Conservation (phyloP, 2,888 invertebrate genomes). For the Dynastes maya region DNA sequence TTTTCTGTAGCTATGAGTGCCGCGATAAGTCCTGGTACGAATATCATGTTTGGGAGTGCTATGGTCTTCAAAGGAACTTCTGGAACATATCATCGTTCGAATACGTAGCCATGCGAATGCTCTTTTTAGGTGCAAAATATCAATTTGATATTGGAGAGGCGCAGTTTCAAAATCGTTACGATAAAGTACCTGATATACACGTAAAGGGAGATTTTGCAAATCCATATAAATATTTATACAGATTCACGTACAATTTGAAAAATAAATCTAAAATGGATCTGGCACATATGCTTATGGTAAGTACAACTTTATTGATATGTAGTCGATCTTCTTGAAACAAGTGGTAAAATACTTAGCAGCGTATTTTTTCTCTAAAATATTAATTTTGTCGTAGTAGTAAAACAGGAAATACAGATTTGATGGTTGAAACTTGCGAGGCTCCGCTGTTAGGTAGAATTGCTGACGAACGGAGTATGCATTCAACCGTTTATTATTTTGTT, state of each 20-base stretch:
- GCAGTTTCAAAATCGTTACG: slow-evolving; percentile 40
- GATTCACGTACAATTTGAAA: slow-evolving; percentile 55
- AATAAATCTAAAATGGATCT: slow-evolving; percentile 53
- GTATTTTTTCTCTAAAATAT: too few species aligned
- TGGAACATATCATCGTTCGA: slow-evolving; percentile 56
- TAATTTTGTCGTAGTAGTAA: too few species aligned
- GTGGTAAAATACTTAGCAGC: too few species aligned
- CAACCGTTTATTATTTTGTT: too few species aligned
- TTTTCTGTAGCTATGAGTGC: slow-evolving; percentile 59
- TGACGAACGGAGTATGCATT: too few species aligned
- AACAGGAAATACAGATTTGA: too few species aligned
- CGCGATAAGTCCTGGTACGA: slow-evolving; percentile 53
- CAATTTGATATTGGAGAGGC: slow-evolving; percentile 54
- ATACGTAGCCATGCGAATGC: slow-evolving; percentile 60
- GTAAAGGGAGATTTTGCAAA: background rate
- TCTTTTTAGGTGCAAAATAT: slow-evolving; percentile 58
- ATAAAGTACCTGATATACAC: slow-evolving; percentile 55
- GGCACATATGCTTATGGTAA: slow-evolving; percentile 58
- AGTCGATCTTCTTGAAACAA: too few species aligned
- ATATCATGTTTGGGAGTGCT: slow-evolving; percentile 61
- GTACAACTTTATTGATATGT: slow-evolving; percentile 34
- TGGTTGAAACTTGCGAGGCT: too few species aligned
- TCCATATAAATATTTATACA: slow-evolving; percentile 52
- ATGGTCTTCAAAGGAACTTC: slow-evolving; percentile 60
- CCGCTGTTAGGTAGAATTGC: too few species aligned